Conservation (phyloP, 2,888 invertebrate genomes). For the Brachyopa scutellaris region DNA sequence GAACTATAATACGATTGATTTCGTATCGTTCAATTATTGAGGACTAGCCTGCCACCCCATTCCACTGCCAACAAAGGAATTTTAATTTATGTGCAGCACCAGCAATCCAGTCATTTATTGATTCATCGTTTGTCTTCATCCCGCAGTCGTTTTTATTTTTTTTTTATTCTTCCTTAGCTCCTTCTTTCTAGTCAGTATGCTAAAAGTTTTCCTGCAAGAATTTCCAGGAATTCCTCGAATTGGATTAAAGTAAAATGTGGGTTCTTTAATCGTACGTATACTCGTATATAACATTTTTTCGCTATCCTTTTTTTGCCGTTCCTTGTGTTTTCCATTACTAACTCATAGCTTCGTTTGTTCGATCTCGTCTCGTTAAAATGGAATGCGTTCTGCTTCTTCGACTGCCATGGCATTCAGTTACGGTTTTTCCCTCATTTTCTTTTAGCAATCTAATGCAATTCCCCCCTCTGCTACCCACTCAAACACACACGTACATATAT, state of each 20-base stretch:
- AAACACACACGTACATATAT: slow-evolving; percentile 37
- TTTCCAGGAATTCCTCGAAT: slow-evolving; percentile 62
- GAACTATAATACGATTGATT: slow-evolving; percentile 51
- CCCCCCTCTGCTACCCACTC: neutral
- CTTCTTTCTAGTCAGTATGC: slow-evolving; percentile 18
- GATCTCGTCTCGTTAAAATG: slow-evolving; percentile 52
- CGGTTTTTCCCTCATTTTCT: slow-evolving; percentile 33
- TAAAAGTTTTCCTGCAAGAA: slow-evolving; percentile 59
- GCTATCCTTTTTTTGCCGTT: neutral
- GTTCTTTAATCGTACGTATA: slow-evolving; percentile 5
- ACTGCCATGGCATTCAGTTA: slow-evolving; percentile 42
- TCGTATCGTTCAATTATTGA: slow-evolving; percentile 60
- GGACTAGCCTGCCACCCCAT: neutral
- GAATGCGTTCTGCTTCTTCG: slow-evolving; percentile 46
- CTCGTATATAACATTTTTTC: slow-evolving; percentile 25
- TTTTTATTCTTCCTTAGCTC: neutral
- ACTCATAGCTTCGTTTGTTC: slow-evolving; percentile 34
- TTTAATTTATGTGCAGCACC: slow-evolving; percentile 69
- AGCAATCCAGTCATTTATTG: slow-evolving; percentile 64
- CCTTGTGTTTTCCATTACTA: slow-evolving; percentile 22
- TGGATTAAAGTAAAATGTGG: slow-evolving; percentile 70
- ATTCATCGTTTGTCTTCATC: slow-evolving; percentile 62
- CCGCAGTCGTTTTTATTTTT: slow-evolving; percentile 19
- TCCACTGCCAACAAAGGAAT: slow-evolving; percentile 35
- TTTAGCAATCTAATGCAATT: slow-evolving; percentile 57